Base-by-base conservation (phyloP, 2,113 vertebrate species). In the Chrysochloris asiatica region DNA sequence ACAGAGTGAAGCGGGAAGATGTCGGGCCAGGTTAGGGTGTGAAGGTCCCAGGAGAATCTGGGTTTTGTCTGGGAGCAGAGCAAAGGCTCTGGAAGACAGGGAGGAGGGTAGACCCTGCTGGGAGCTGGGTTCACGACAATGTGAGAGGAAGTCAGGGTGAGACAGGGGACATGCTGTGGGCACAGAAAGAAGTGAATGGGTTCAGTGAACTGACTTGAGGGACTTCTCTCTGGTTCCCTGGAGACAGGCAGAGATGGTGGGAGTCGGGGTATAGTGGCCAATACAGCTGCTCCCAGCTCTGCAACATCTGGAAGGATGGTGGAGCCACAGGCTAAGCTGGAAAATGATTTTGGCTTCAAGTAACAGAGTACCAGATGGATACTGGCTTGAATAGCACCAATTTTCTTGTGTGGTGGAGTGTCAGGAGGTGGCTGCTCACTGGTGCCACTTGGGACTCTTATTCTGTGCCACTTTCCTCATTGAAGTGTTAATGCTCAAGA, bases 351-450 rank as follows among this genome's bases (percentile, higher is more conserved):
- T 8, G 26, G 47, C 21, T 41, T 24, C 43, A 56, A 17, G 13
- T 45, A 0, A 30, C 48, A 30, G 33, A 71, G n/a, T 71, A 6
- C 30, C 24, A 52, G 65, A 38, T 41, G 63, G 65, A 76, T 54
- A 24, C 28, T 4, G 30, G 19, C 63, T 50, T 17, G 38, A 24
- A 4, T 41, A 28, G 22, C 1, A 41, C 6, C 24, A 41, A 43
- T 61, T 59, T 43, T 33, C 6, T 28, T 11, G 14, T 1, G 1
- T 2, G 33, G 2, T 1, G 26, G 12, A 17, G 52, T 0, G 0
- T 43, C 17, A 14, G 26, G 41, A 56, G 48, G 61, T n/a, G n/a
- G n/a, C n/a, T n/a, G n/a, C n/a, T n/a, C n/a, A n/a, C n/a, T n/a
- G n/a, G n/a, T n/a, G n/a, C n/a, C n/a, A n/a, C n/a, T n/a, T n/a